phyloP scores from a whole-genome alignment of 2,888 invertebrate genomes.

The Patella pellucida region DNA sequence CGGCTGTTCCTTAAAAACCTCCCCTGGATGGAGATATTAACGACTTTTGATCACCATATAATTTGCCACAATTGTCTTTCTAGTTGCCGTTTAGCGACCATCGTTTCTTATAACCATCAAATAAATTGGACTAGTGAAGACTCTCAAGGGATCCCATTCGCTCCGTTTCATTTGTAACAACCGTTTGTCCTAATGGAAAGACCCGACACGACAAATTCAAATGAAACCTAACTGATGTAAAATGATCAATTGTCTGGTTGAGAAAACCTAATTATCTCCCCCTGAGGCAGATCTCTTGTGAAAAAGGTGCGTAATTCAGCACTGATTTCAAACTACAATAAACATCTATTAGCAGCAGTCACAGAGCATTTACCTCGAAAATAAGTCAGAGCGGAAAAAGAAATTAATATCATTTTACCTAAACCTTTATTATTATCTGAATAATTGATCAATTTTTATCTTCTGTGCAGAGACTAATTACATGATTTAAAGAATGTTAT shows the following conservation, averaged over 20 bases:
- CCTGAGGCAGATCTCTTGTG: slow-evolving; percentile 1
- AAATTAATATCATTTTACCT: too few relatives aligned
- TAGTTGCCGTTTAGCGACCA: neutral
- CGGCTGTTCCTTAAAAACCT: neutral
- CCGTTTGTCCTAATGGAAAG: slow-evolving; percentile 11
- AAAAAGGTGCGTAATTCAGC: slow-evolving; percentile 6
- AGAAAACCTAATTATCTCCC: slow-evolving; percentile 9
- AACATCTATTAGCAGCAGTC: neutral
- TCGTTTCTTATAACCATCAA: slow-evolving; percentile 11
- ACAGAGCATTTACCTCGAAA: neutral
- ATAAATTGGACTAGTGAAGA: slow-evolving; percentile 11
- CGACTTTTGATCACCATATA: slow-evolving; percentile 1
- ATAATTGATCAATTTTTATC: too few relatives aligned
- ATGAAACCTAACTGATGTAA: slow-evolving; percentile 12
- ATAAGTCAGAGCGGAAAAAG: too few relatives aligned
- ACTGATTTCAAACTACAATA: slow-evolving; percentile 5
- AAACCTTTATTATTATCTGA: too few relatives aligned
- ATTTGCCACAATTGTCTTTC: neutral
- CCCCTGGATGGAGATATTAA: neutral
- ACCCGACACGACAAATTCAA: slow-evolving; percentile 3
- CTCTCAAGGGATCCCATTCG: slow-evolving; percentile 12
- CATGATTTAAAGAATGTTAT: too few relatives aligned
- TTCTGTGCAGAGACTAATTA: too few relatives aligned
- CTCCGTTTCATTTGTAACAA: slow-evolving; percentile 9
- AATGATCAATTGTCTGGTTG: slow-evolving; percentile 12